Conservation (phyloP, 2,113 vertebrate species). For the Hyperopisus bebe region DNA sequence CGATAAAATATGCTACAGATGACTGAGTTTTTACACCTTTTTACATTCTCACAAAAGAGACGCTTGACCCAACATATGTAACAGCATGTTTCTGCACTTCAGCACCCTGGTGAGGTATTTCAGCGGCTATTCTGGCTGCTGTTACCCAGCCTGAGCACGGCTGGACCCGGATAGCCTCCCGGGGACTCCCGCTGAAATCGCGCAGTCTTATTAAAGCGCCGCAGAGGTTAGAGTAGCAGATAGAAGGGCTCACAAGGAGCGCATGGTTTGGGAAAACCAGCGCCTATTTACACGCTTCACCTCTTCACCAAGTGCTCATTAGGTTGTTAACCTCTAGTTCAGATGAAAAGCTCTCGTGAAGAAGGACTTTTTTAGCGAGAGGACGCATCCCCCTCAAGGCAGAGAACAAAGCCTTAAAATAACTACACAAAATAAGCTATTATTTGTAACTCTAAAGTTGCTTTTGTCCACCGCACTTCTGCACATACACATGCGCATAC, state of each 20-base stretch:
- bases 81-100: conserved; percentile 70
- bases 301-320: conserved; percentile 71
- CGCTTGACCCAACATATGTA: conserved; percentile 89
- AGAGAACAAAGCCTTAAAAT: conserved; percentile 64
- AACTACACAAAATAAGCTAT: conserved; percentile 58
- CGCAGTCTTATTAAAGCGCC: conserved; percentile 56
- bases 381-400: conserved; percentile 69
- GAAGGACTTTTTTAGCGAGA: conserved; percentile 57
- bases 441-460: conserved; percentile 60
- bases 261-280: conserved; percentile 57
- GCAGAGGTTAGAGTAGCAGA: conserved; percentile 80
- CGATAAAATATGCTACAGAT: conserved; percentile 64
- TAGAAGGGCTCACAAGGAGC: conserved; percentile 59
- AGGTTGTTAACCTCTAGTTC: conserved; percentile 80
- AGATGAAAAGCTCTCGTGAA: conserved; percentile 66
- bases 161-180: conserved; percentile 62
- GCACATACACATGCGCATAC: conserved; percentile 37
- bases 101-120: conserved; percentile 65
- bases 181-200: conserved; percentile 65
- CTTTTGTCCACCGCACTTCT: conserved; percentile 43
- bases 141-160: conserved; percentile 62
- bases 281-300: conserved; percentile 76
- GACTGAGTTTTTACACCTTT: conserved; percentile 81
- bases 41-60: conserved; percentile 74
- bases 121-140: conserved; percentile 60